Base-by-base conservation (phyloP, 2,113 vertebrate genomes). In the Hemicordylus capensis region DNA sequence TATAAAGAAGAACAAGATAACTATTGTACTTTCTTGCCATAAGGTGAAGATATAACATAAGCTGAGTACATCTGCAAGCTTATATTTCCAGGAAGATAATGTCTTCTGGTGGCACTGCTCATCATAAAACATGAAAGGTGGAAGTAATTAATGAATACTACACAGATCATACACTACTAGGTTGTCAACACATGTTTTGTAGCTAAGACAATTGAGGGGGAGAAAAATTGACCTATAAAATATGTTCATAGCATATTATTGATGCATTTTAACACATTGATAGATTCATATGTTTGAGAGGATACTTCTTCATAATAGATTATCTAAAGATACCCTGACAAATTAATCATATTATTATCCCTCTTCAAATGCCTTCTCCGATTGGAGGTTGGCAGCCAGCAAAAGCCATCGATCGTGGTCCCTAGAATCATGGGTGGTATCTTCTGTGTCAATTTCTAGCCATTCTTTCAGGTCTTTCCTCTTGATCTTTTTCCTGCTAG, bases 101-200 rank as follows among this genome's bases (percentile, higher is more conserved):
- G 1, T 17, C 34, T 22, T 46, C 3, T 69, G 61, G 46, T 19
- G 6, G 39, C 74, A 85, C 70, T n/a, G 12, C 63, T 69, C 63
- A 56, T 77, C 74, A 85, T 85, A 56, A 84, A 69, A 77, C 64
- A 85, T 77, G 63, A 83, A 58, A 87, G 48, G 70, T 72, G 4
- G 15, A 77, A 80, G 3, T 78, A 59, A 3, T 73, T 72, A 81
- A 61, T 39, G 67, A 17, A 48, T 9, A 63, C 31, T 37, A 1
- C 31, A 74, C 6, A 63, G 17, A 81, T 15, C 80, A 3, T 1
- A 80, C 39, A 66, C 3, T 1, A 6, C 17, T 66, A 34, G 6
- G 59, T 1, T 80, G 56, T 74, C 75, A 81, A 1, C 34, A 56
- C 34, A 69, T 3, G 1, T 63, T 31, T 87, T 80, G 12, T 1